Percentiles rank a stretch among this genome's conserved stretches.
phyloP scores from a whole-genome alignment of 2,888 invertebrate genomes.

The Lobophora halterata region DNA sequence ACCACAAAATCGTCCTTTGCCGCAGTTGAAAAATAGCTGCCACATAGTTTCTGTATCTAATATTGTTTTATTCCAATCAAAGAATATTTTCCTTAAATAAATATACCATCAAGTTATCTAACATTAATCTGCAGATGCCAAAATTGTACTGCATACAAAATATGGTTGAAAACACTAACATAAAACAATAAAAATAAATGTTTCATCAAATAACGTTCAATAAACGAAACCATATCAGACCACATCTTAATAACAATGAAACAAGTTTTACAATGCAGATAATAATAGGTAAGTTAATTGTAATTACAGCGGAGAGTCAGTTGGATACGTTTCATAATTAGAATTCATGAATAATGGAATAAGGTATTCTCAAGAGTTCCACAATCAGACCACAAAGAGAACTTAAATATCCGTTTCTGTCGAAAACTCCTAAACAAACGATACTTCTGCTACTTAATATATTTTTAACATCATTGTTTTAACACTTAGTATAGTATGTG shows the following conservation, averaged over 20 bases:
- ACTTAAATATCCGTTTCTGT: slow-evolving; percentile 52
- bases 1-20: too few relatives aligned
- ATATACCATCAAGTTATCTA: too few relatives aligned
- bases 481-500: slow-evolving; percentile 55
- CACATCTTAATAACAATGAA: slow-evolving; percentile 54
- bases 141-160: background rate
- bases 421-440: slow-evolving; percentile 51
- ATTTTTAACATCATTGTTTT: slow-evolving; percentile 51
- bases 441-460: slow-evolving; percentile 54
- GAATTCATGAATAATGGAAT: slow-evolving; percentile 60
- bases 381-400: slow-evolving; percentile 55
- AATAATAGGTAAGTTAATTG: slow-evolving; percentile 61
- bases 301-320: slow-evolving; percentile 51
- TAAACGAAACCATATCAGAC: slow-evolving; percentile 47
- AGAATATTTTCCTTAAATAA: too few relatives aligned
- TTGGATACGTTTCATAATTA: slow-evolving; percentile 54
- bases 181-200: slow-evolving; percentile 21
- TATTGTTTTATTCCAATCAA: too few relatives aligned
- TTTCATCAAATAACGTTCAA: slow-evolving; percentile 45
- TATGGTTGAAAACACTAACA: slow-evolving; percentile 11
- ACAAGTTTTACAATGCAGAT: slow-evolving; percentile 49
- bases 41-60: too few relatives aligned
- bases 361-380: slow-evolving; percentile 45
- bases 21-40: too few relatives aligned
- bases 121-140: background rate